These are phyloP conservation scores for Myotis planiceps DNA, from an alignment of 2,797 vertebrate species.

Conservation along the genomic window DNA sequence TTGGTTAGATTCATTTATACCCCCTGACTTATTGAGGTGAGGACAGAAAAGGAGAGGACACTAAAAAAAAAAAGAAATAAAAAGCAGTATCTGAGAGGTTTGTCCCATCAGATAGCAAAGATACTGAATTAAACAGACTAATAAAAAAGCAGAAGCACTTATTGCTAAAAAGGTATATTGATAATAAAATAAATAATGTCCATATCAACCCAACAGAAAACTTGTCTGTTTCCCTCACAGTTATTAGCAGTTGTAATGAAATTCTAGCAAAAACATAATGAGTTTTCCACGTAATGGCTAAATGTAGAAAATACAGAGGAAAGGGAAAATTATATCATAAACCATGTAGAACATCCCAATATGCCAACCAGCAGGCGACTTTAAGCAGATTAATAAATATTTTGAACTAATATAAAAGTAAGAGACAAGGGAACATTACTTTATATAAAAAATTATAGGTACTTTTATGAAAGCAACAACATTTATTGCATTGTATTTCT, in stretches of 20 bases:
- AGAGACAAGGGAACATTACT: not conserved
- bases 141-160: not conserved
- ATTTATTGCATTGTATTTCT: not conserved
- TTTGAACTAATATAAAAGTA: constrained; percentile 51
- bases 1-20: not conserved
- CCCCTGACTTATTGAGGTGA: not conserved
- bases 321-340: constrained; percentile 27
- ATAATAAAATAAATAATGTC: not conserved
- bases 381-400: constrained; percentile 59
- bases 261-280: not conserved
- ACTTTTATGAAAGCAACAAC: not conserved
- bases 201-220: not conserved
- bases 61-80: not conserved
- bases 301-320: not conserved
- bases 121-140: not conserved
- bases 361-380: not conserved
- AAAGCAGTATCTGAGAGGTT: not conserved
- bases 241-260: not conserved
- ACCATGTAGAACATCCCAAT: not conserved
- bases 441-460: not conserved
- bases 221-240: not conserved
- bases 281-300: not conserved
- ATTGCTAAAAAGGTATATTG: not conserved
- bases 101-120: not conserved
- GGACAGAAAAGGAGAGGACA: not conserved